Evolutionary conservation across 2,797 vertebrate genomes (phyloP), one percentile per base, ranked within the genome.

Genomic region (Toxotes lorentzi): DNA sequence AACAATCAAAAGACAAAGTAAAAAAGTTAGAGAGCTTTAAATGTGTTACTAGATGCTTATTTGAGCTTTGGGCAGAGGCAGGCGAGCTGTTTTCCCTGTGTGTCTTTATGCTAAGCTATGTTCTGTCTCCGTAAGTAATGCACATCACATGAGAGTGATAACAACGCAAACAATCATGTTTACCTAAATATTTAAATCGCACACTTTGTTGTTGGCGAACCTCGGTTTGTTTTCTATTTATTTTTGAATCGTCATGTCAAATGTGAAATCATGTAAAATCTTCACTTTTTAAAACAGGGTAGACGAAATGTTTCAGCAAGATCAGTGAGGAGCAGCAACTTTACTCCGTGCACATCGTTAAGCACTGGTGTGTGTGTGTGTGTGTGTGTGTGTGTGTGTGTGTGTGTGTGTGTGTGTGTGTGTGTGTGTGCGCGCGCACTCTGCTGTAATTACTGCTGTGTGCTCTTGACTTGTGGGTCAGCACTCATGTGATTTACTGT

Each of bases 401-500:
- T 13, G 40, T 40, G 40, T 41, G 40, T 16, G 43, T 43, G 41
- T 47, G 45, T 45, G 19, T 41, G 40, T 48, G 11, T 24, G 56
- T 35, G 35, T 13, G 40, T 40, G 40, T 41, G 40, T 16, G 40
- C n/a, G n/a, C n/a, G n/a, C n/a, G n/a, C n/a, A n/a, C n/a, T n/a
- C n/a, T n/a, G n/a, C n/a, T 61, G 23, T 38, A 11, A 41, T 19
- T 24, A 19, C 63, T 30, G 10, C 47, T 58, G 5, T 64, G 51
- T 45, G 58, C 45, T 68, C 19, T 59, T 58, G 60, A 63, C 41
- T 76, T 27, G 53, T 34, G 35, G 47, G 48, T 71, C 32, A 59
- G 34, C 66, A 16, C 40, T 47, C 23, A 35, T 17, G 24, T 35
- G 70, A 60, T 69, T 76, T 71, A 41, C 54, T 66, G 50, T 79